Evolutionary conservation across 2,888 invertebrate species (phyloP).

Genomic region (Hirudinaria manillensis): DNA sequence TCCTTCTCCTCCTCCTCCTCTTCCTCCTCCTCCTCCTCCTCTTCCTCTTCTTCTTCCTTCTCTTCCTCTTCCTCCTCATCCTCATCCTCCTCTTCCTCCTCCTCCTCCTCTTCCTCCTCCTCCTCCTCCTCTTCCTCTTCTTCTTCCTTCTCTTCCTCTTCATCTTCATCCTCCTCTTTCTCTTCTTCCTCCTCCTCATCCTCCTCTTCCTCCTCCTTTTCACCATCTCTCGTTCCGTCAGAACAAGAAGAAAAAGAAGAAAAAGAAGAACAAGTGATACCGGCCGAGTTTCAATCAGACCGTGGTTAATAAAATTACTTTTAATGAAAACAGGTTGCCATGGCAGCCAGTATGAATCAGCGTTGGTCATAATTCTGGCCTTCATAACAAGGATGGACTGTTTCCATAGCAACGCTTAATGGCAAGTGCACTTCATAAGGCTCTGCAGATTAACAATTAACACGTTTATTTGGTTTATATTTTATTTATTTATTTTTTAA

Average conservation of each 20-base stretch:
- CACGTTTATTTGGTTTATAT: background rate
- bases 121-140: slow-evolving; percentile 18
- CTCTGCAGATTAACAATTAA: background rate
- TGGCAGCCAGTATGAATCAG: too few relatives aligned
- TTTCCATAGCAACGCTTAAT: too few relatives aligned
- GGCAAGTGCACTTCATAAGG: too few relatives aligned
- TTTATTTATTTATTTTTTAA: too few relatives aligned
- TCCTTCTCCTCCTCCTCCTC: background rate
- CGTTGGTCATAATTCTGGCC: too few relatives aligned
- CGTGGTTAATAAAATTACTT: background rate
- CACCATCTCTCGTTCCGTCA: background rate
- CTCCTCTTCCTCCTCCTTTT: background rate
- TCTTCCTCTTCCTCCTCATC: slow-evolving; percentile 10
- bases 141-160: background rate
- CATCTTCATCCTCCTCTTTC: slow-evolving; percentile 6
- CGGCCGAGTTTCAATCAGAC: background rate
- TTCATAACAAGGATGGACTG: too few relatives aligned
- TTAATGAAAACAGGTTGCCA: background rate
- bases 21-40: slow-evolving; percentile 1
- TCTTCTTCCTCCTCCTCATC: slow-evolving; percentile 17
- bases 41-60: background rate
- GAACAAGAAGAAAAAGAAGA: too few relatives aligned
- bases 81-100: background rate
- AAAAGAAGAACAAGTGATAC: too few relatives aligned
- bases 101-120: background rate